Conservation (phyloP, 2,113 vertebrate genomes). For the Columbina picui region DNA sequence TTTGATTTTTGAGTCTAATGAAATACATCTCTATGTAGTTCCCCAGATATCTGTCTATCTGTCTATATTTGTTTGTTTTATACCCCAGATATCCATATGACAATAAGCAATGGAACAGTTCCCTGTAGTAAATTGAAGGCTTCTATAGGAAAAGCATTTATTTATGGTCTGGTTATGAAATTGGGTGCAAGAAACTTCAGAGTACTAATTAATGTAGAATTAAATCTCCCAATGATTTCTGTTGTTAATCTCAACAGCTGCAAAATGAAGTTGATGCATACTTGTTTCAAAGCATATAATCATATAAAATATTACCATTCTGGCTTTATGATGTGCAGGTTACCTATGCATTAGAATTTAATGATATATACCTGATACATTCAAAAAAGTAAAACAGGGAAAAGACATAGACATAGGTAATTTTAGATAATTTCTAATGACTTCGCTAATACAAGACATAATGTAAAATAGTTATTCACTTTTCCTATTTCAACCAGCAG, state of each 20-base stretch:
- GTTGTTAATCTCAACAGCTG: not conserved
- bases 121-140: not conserved
- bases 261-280: not conserved
- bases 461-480: not conserved
- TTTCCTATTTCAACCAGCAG: not conserved
- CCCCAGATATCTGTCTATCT: not conserved
- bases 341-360: not conserved
- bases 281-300: not conserved
- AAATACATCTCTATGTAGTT: not conserved
- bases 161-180: not conserved
- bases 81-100: not conserved
- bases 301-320: not conserved
- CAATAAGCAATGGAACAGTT: not conserved
- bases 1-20: not conserved
- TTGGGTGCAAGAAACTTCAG: not conserved
- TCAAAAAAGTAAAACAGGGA: not conserved
- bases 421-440: not conserved
- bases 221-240: fast-evolving
- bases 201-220: not conserved
- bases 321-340: not conserved
- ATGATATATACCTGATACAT: not conserved
- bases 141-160: not conserved
- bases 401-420: not conserved
- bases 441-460: not conserved
- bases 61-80: not conserved